Base-by-base conservation (phyloP, 2,113 vertebrate species). In the Cavia aperea region DNA sequence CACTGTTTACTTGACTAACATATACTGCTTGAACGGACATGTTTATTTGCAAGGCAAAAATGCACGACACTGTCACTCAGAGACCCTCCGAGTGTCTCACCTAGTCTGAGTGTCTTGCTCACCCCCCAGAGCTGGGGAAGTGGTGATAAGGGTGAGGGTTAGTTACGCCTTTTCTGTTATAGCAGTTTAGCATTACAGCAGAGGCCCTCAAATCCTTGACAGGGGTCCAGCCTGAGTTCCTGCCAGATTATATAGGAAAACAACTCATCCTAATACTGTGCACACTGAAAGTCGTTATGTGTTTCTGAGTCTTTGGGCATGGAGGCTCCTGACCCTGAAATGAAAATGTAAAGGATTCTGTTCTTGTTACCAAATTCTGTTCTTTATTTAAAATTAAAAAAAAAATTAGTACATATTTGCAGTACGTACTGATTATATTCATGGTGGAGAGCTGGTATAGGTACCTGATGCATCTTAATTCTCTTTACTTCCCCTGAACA, bases 141-240 rank as follows among this genome's bases (percentile, higher is more conserved):
- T 12, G 26, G 24, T 15, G 54, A 24, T 31, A 5, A 23, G 2
- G 2, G 21, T 21, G 4, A 36, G 31, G 33, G 46, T 33, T 19
- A 43, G 39, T 54, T n/a, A 16, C 7, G 39, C 72, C 1, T 84
- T 86, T 51, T 87, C 88, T 65, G 54, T 66, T 56, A 3, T 1
- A 65, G 26, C 51, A 9, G 23, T 77, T 81, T 46, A 19, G 39
- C 43, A 26, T 66, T 43, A 51, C 63, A 56, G 39, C 63, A n/a
- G 75, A 77, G 43, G 11, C 39, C 63, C 54, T 60, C 81, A 39
- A 12, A 58, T 46, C 79, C 58, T 56, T 56, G 49, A 14, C 31
- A 51, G 58, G 56, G 72, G 89, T 83, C 9, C 5, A 90, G 77
- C 36, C 65, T 26, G 86, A 72, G 46, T 82, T 68, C 93, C 81